These are phyloP conservation scores for Thryonomys swinderianus DNA, from an alignment of 2,113 vertebrate species.

Conservation along the genomic window DNA sequence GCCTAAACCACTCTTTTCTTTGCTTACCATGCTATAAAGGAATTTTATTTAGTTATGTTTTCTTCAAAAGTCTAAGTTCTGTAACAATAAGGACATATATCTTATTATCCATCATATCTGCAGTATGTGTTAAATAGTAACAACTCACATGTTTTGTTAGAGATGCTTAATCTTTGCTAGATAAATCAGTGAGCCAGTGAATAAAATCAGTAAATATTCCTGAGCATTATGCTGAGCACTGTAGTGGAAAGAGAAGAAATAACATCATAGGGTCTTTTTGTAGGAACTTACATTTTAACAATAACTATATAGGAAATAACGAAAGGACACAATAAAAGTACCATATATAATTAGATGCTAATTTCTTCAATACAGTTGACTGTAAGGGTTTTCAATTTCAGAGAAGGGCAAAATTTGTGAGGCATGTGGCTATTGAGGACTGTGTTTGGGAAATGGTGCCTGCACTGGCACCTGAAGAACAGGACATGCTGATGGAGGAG, in stretches of 20 bases:
- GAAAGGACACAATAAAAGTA: neutral
- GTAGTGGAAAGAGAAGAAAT: constrained; percentile 2
- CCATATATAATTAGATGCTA: neutral
- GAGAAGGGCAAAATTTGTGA: neutral
- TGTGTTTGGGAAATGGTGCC: neutral
- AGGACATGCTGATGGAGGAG: neutral
- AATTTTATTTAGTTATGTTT: constrained; percentile 7
- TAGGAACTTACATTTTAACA: neutral
- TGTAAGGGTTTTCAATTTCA: neutral
- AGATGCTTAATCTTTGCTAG: neutral
- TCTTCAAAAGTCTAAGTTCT: neutral
- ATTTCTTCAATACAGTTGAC: neutral
- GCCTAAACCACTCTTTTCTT: neutral
- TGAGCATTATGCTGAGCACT: neutral
- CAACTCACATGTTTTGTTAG: neutral
- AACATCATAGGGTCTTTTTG: neutral
- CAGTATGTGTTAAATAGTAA: neutral
- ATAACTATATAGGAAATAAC: neutral
- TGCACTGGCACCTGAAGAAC: neutral
- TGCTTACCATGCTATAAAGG: neutral
- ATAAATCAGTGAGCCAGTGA: neutral
- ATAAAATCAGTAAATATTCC: neutral
- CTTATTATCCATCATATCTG: neutral
- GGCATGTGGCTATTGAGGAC: neutral
- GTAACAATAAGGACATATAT: neutral